phyloP scores from a whole-genome alignment of 2,888 invertebrate genomes.

The Hermaeophaga mercurialis region DNA sequence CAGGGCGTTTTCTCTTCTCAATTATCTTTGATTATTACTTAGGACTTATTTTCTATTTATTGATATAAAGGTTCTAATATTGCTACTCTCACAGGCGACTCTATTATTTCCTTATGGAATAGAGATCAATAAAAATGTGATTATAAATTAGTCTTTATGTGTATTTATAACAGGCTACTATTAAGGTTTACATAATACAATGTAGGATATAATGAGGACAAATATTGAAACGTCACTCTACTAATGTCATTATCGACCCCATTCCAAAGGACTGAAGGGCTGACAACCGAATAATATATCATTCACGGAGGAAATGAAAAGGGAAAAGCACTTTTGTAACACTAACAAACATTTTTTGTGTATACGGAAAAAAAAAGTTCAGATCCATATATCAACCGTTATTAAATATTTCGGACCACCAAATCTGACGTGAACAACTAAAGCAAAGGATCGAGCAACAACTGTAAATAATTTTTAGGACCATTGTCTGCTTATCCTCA shows the following conservation, averaged over 20 bases:
- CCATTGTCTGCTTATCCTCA: constrained; percentile 20
- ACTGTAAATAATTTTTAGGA: constrained; percentile 21
- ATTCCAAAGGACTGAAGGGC: background rate
- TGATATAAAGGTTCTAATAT: too few species aligned
- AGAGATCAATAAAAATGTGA: too few species aligned
- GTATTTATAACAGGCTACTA: too few species aligned
- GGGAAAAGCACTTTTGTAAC: constrained; percentile 22
- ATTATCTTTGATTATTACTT: too few species aligned
- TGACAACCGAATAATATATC: constrained; percentile 15
- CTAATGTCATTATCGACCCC: constrained; percentile 14
- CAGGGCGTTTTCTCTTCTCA: too few species aligned
- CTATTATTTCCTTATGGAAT: too few species aligned
- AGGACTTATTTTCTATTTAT: too few species aligned
- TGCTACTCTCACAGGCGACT: too few species aligned
- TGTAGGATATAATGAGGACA: too few species aligned
- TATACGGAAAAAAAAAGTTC: background rate
- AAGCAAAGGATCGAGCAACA: constrained; percentile 9
- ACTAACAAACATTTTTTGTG: constrained; percentile 20
- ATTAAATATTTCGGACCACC: constrained; percentile 26
- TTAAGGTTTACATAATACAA: too few species aligned
- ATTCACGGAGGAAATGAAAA: constrained; percentile 13
- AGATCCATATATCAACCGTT: constrained; percentile 22
- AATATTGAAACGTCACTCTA: too few species aligned
- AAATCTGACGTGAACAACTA: constrained; percentile 21
- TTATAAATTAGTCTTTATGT: too few species aligned